Evolutionary conservation across 2,888 invertebrate genomes (phyloP), one percentile per base, ranked within the genome.

Genomic region (Amphipyra berbera): DNA sequence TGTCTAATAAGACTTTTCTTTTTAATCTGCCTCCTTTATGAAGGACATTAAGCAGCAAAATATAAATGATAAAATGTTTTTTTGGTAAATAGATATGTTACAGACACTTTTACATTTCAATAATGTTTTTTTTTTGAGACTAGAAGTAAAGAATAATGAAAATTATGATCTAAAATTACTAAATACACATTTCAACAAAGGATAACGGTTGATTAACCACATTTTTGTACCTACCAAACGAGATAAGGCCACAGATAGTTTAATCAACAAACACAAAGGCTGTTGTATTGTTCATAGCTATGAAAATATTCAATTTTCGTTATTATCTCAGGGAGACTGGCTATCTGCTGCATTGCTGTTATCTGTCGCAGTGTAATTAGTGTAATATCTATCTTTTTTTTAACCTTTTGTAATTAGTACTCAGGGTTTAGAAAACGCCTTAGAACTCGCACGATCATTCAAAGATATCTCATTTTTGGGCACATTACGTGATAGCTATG

Each of bases 241-340:
- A 58, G 70, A 71, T 70, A 70, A 66, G 54, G 9, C 2, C 2
- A 56, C 15, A 46, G 70, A 58, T 66, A 66, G 44, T 33, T 57
- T 47, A 65, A 61, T 58, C 61, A 47, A 45, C 30, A 65, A 21
- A 27, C 6, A 61, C 41, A 66, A 42, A 40, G 33, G 14, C 42
- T 9, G 3, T 7, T 54, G 35, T 10, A 30, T 7, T 37, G 6
- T n/a, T 27, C 13, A 14, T 9, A 15, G 30, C 42, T 57, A 33
- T 38, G 13, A 45, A 44, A 15, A 21, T 57, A n/a, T 15, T 6
- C 0, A 1, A 10, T 21, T 53, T 35, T 10, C 9, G 3, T 2
- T 21, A 12, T 6, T 45, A 38, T n/a, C 0, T 42, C 6, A 0
- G 12, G 0, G 9, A 45, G 33, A 6, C 2, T 38, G 37, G 12